Conservation (phyloP, 1,140 invertebrate genomes). For the Papilio polytes region DNA sequence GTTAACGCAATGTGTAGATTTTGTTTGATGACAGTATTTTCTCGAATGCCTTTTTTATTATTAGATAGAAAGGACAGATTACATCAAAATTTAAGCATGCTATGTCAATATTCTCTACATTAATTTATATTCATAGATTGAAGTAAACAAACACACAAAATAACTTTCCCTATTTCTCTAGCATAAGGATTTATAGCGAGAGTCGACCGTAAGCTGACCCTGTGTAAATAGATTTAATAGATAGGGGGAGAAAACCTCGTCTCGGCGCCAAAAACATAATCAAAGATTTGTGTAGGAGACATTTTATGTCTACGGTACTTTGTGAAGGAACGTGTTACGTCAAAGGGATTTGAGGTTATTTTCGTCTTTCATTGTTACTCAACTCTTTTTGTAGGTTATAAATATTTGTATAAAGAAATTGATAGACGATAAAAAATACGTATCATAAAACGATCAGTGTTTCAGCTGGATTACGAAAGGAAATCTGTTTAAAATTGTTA, state of each 20-base stretch:
- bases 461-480: not conserved
- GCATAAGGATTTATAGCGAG: constrained; percentile 13
- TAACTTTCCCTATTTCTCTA: constrained; percentile 1
- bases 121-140: not conserved
- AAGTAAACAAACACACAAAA: not conserved
- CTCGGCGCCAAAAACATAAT: constrained; percentile 36
- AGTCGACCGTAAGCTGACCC: constrained; percentile 28
- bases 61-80: not conserved
- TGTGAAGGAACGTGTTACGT: not conserved
- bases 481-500: not conserved
- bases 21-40: not conserved
- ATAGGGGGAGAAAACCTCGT: constrained; percentile 1
- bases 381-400: no score
- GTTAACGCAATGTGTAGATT: not conserved
- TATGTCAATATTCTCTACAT: not conserved
- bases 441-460: no score
- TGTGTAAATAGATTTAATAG: constrained; percentile 32
- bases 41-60: not conserved
- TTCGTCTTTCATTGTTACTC: not conserved
- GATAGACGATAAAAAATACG: no score
- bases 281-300: constrained; percentile 29
- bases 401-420: no score
- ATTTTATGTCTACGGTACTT: constrained; percentile 22
- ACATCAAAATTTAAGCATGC: not conserved
- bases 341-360: constrained; percentile 12